Evolutionary conservation across 2,113 vertebrate genomes (phyloP).

Genomic region (Clarias magur): DNA sequence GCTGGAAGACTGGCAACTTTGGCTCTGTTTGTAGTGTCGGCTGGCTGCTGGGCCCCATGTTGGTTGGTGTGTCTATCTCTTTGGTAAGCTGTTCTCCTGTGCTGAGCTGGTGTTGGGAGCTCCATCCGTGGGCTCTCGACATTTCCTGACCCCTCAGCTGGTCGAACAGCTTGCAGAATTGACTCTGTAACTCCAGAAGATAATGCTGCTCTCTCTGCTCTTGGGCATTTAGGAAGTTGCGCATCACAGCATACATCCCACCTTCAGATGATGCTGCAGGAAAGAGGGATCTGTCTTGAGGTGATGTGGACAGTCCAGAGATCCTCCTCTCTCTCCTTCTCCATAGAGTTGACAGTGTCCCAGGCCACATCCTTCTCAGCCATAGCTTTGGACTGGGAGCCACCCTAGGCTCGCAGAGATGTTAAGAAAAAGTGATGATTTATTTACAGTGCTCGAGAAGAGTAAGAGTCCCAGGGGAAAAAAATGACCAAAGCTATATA

Average conservation of each 20-base stretch:
- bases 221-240: not conserved
- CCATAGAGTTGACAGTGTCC: not conserved
- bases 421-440: not conserved
- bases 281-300: no score
- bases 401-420: constrained; percentile 28
- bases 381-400: not conserved
- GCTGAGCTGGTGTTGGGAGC: no score
- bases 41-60: not conserved
- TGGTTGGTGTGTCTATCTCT: not conserved
- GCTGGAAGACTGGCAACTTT: not conserved
- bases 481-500: no score
- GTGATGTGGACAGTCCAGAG: not conserved
- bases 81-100: not conserved
- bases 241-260: not conserved
- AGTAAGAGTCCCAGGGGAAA: no score
- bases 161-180: no score
- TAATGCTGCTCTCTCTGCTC: not conserved
- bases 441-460: no score
- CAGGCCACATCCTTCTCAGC: not conserved
- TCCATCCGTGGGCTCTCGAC: not conserved
- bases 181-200: not conserved
- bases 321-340: not conserved
- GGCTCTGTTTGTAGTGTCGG: not conserved
- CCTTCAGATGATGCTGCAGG: not conserved
- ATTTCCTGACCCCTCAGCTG: no score